These are phyloP conservation scores for Sitophilus oryzae DNA, from an alignment of 1,140 invertebrate species.

Conservation along the genomic window DNA sequence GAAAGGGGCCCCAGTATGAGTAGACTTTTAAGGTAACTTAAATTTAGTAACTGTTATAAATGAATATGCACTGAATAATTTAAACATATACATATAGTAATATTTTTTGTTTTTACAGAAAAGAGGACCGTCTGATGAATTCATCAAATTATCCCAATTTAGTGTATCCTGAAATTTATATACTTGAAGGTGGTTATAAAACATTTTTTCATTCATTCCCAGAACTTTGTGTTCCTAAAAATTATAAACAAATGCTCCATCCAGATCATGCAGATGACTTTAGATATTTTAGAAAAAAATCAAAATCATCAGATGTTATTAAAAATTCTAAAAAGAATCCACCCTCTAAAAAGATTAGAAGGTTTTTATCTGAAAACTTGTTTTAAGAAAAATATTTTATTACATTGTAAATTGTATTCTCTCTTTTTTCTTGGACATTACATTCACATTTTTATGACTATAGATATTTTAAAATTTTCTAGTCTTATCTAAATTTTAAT, in stretches of 20 bases:
- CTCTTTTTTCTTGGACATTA: too few species aligned
- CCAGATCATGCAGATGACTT: constrained; percentile 65
- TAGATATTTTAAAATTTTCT: too few species aligned
- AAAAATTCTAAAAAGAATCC: constrained; percentile 5
- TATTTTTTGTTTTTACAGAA: constrained; percentile 68
- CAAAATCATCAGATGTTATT: constrained; percentile 59
- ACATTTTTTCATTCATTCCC: constrained; percentile 69
- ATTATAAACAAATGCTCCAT: constrained; percentile 72
- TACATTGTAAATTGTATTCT: too few species aligned
- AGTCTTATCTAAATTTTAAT: too few species aligned
- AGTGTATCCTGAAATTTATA: constrained; percentile 88
- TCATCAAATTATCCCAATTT: constrained; percentile 79
- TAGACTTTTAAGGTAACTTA: constrained; percentile 15
- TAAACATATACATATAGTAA: constrained; percentile 29
- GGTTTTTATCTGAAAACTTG: constrained; percentile 4
- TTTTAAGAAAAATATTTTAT: too few species aligned
- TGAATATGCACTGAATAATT: not conserved
- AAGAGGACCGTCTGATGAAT: constrained; percentile 76
- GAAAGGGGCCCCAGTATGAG: constrained; percentile 75
- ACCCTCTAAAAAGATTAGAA: not conserved
- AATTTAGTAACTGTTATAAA: not conserved
- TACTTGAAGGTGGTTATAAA: constrained; percentile 91
- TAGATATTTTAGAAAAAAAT: constrained; percentile 65
- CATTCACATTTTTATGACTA: too few species aligned
- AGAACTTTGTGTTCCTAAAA: constrained; percentile 65